Evolutionary conservation across 30 jellyfish, hydroid and myxozoan genomes (phyloP).

Genomic region (Aurelia sp.): DNA sequence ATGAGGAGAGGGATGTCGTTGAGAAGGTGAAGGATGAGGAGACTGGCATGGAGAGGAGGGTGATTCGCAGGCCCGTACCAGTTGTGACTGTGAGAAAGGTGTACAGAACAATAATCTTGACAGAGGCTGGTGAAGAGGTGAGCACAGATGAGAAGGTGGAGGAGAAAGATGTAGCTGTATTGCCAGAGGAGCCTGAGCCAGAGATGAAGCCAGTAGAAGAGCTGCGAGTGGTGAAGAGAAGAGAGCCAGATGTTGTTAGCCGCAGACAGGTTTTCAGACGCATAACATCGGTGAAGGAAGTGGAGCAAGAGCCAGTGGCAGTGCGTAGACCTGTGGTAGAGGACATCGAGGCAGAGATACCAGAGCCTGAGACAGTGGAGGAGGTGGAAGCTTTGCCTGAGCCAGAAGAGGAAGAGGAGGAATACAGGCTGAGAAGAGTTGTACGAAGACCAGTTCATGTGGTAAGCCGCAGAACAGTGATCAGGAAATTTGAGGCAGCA

Average conservation of each 20-base stretch:
- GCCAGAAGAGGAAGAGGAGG: too few relatives aligned
- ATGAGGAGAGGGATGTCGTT: constrained; percentile 40
- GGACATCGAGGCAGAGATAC: too few relatives aligned
- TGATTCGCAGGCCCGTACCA: constrained; percentile 78
- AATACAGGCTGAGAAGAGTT: too few relatives aligned
- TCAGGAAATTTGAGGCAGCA: too few relatives aligned
- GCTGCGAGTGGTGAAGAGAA: constrained; percentile 41
- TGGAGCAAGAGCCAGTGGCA: too few relatives aligned
- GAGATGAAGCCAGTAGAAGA: constrained; percentile 25
- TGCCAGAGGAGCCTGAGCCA: constrained; percentile 1
- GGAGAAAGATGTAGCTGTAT: constrained; percentile 39
- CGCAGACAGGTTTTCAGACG: constrained; percentile 38
- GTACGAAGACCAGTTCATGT: too few relatives aligned
- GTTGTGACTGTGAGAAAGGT: constrained; percentile 90
- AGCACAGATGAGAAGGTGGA: constrained; percentile 42
- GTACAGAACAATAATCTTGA: constrained; percentile 58
- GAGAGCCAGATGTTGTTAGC: constrained; percentile 15
- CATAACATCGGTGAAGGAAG: background rate
- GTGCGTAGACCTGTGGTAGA: background rate
- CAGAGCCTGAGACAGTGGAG: too few relatives aligned
- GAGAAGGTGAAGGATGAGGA: constrained; percentile 58
- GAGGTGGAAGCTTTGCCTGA: too few relatives aligned
- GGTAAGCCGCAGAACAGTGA: too few relatives aligned
- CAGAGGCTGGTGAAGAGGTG: constrained; percentile 48
- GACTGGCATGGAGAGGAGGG: constrained; percentile 64